Evolutionary conservation across 1,140 invertebrate species (phyloP), one percentile per base, ranked within the genome.

Genomic region (Anoplolepis gracilipes): DNA sequence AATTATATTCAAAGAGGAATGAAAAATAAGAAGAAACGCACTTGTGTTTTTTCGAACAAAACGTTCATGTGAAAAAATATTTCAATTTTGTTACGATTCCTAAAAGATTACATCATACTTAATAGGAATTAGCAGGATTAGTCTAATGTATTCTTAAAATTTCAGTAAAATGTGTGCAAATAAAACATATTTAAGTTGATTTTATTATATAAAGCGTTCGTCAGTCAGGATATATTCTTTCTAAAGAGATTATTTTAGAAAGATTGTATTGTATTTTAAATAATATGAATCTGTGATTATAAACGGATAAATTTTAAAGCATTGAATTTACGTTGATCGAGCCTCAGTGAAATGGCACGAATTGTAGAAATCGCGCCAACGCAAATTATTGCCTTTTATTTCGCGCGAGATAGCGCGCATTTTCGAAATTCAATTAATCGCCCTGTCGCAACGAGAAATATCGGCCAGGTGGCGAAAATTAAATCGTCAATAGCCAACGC

Each of bases 401-500:
- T 33, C 10, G 11, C 36, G 25, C 25, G 53, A 46, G 53, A 19
- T 61, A 46, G 4, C 19, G 33, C 11, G 22, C 25, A 36, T n/a
- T 61, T 55, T 16, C 36, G 36, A 73, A 82, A 82, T 82, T 73
- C 28, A 82, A 82, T 82, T 73, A 82, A 82, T 82, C 53, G 30
- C 53, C 53, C 19, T 61, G 13, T 22, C 36, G 36, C 53, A 36
- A 59, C 33, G 62, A 73, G 78, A 39, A 59, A 82, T 72, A 73
- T 82, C 53, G 53, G 25, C 36, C 25, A 61, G 62, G 53, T 82
- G 78, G 4, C 53, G 67, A 82, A 82, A 82, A 82, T 82, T 59
- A 82, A 82, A 82, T 82, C 67, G 65, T 82, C 78, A 82, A 59
- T 82, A 82, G 25, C 78, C 39, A 36, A 59, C 53, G 42, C 76